Evolutionary conservation across 64 coral and sea anemone genomes (phyloP), one percentile per base, ranked within the genome.

Genomic region (Pocillopora verrucosa): DNA sequence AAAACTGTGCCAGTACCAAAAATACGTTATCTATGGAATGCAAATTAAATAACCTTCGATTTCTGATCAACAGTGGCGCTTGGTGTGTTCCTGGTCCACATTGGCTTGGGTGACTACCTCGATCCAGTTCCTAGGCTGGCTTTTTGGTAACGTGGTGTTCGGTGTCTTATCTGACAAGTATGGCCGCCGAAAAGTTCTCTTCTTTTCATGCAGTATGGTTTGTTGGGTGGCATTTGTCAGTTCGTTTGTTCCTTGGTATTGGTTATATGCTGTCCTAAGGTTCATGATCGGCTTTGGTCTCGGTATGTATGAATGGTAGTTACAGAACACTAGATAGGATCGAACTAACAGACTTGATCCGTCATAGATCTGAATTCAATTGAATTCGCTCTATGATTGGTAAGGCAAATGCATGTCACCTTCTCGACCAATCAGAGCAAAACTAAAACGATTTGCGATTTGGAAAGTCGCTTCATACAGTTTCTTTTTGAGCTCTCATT

Each of bases 271-370:
- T 63, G 36, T 83, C 24, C 87, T 96, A 37, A 90, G 95, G 9
- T 96, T 96, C 36, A 87, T 96, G 15, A 96, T 96, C 59, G 95
- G 95, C 19, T 96, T 96, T 88, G 95, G 95, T 59, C 73, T 96
- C 19, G 95, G 95, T 93, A 51, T 90, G 94, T 25, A 56, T 34
- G 9, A 16, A 0, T 78, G 1, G 41, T 51, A 51, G 7, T 51
- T 7, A 51, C 41, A 51, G 41, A 51, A 51, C 3, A 51, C 3
- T 51, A 51, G 41, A 51, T 51, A 51, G 1, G 41, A 51, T 51
- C 41, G 41, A 51, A 51, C 3, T 51, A 51, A 7, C 7, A 51
- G 3, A 51, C 41, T 51, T 51, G 41, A 51, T 51, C 41, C 41
- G 41, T 51, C 7, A 51, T 3, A 51, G 7, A 51, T 3, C 41